phyloP scores from a whole-genome alignment of 2,113 vertebrate species.

The Procapra przewalskii region DNA sequence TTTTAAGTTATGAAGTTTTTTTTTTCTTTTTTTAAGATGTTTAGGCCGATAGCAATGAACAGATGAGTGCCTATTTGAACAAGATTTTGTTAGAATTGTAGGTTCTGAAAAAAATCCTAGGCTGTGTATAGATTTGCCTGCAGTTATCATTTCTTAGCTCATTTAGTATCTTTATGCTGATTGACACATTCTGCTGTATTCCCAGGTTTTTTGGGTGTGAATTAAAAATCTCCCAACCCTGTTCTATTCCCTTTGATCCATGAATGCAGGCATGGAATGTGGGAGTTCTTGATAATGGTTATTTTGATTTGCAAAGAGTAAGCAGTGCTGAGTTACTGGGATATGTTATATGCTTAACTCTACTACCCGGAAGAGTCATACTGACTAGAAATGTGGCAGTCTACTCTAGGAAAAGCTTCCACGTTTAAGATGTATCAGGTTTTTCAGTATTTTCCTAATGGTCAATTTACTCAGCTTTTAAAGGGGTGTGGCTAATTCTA shows the following conservation, averaged over 20 bases:
- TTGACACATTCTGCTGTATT: not conserved
- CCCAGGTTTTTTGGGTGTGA: not conserved
- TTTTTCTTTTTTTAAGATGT: not conserved
- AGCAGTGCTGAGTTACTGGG: not conserved
- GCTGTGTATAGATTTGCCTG: not conserved
- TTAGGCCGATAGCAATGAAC: not conserved
- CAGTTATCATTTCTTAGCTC: not conserved
- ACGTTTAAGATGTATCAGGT: not conserved
- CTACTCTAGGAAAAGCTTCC: not conserved
- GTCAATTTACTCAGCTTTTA: not conserved
- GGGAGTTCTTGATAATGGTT: slow-evolving; percentile 1
- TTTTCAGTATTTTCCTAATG: slow-evolving; percentile 4
- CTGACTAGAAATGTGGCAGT: not conserved
- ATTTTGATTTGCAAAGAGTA: slow-evolving; percentile 43
- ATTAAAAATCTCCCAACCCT: not conserved
- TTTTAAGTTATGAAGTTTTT: slow-evolving; percentile 20
- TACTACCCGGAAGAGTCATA: not conserved
- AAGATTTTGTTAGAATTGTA: not conserved
- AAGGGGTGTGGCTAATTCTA: not conserved
- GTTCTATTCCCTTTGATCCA: not conserved
- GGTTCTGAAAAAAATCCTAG: not conserved
- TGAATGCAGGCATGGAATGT: not conserved
- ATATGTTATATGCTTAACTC: not conserved
- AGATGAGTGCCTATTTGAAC: not conserved
- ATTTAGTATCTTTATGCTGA: not conserved